Evolutionary conservation across 1,140 invertebrate species (phyloP).

Genomic region (Arion vulgaris): DNA sequence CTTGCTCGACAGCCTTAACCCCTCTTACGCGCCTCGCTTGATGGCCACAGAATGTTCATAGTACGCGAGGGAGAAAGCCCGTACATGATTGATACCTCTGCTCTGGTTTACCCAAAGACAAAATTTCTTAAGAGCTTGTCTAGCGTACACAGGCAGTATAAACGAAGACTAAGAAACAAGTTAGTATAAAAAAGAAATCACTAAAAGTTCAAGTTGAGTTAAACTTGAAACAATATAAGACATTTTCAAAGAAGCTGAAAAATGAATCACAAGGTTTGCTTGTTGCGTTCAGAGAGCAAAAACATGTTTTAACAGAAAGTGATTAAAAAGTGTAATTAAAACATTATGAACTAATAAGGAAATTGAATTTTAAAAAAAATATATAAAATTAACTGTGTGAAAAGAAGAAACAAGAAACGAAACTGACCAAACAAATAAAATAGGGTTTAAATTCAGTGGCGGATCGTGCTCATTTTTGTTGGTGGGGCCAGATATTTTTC

Average conservation of each 20-base stretch:
- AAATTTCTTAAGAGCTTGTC: neutral
- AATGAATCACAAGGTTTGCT: neutral
- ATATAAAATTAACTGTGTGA: no score
- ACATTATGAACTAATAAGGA: no score
- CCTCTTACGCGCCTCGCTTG: slow-evolving; percentile 4
- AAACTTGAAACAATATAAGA: neutral
- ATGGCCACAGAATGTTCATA: neutral
- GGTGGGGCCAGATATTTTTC: no score
- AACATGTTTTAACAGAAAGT: neutral
- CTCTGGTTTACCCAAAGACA: neutral
- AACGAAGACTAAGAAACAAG: no score
- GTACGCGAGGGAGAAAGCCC: neutral
- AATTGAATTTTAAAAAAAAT: no score
- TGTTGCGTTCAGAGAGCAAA: neutral
- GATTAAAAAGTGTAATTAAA: no score
- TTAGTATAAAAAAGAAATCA: no score
- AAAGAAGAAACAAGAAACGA: no score
- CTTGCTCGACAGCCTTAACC: neutral
- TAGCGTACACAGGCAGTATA: no score
- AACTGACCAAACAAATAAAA: no score
- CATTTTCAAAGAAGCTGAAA: neutral
- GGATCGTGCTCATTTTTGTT: no score
- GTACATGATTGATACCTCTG: neutral
- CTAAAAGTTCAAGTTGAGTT: neutral
- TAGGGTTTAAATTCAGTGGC: no score